Conservation (phyloP, 1,140 invertebrate genomes). For the Gonioctena quinquepunctata region DNA sequence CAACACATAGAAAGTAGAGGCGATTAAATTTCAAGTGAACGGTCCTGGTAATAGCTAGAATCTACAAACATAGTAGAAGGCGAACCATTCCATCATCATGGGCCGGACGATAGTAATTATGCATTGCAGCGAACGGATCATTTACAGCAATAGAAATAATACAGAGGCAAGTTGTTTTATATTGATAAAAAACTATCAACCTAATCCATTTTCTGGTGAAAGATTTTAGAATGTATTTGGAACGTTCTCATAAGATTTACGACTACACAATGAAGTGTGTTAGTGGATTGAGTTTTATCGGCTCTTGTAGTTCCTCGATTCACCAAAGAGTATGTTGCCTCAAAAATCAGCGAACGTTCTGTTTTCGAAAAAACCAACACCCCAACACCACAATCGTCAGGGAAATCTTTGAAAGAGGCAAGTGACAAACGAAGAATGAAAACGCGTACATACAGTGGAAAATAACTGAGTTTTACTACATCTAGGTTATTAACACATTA, state of each 20-base stretch:
- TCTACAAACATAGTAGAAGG: background rate
- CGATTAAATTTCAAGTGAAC: too few species aligned
- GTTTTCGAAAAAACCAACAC: too few species aligned
- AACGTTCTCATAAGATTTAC: background rate
- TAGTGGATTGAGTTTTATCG: background rate
- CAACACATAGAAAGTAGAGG: too few species aligned
- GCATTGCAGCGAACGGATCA: background rate
- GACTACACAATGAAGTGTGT: background rate
- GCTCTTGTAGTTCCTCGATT: background rate
- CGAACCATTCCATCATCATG: background rate
- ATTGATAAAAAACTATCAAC: background rate
- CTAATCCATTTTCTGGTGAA: background rate
- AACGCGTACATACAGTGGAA: too few species aligned
- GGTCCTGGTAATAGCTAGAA: background rate
- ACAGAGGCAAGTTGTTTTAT: background rate
- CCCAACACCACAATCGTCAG: too few species aligned
- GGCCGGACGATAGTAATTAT: background rate
- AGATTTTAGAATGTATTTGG: background rate
- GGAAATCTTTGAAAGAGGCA: too few species aligned
- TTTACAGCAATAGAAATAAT: background rate
- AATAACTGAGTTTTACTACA: too few species aligned
- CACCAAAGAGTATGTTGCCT: too few species aligned
- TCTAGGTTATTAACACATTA: too few species aligned
- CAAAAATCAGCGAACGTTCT: too few species aligned
- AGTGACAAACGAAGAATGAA: too few species aligned